Conservation (phyloP, 1,140 invertebrate species). For the Teleopsis dalmanni region DNA sequence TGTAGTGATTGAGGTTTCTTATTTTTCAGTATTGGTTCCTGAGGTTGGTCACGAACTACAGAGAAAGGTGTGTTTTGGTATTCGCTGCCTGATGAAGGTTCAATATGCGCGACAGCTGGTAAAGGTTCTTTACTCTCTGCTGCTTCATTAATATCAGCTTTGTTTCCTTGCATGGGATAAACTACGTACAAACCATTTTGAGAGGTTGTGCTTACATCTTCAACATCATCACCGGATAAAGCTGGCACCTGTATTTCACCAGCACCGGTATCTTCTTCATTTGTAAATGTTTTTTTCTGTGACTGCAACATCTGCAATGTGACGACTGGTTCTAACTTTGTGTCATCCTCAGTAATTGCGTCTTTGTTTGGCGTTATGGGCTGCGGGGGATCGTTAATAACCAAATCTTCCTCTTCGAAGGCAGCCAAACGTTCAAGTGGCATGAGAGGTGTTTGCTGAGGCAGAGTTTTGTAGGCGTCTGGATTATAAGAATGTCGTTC, state of each 20-base stretch:
- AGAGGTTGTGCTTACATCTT: neutral
- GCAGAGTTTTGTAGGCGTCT: slow-evolving; percentile 21
- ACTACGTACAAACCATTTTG: slow-evolving; percentile 53
- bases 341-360: slow-evolving; percentile 15
- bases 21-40: slow-evolving; percentile 48
- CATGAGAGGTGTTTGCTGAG: too few relatives aligned
- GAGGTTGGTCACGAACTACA: slow-evolving; percentile 45
- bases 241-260: slow-evolving; percentile 34
- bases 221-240: slow-evolving; percentile 42
- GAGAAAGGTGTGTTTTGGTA: slow-evolving; percentile 42
- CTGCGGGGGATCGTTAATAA: slow-evolving; percentile 39
- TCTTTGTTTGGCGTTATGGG: slow-evolving; percentile 25
- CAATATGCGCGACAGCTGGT: slow-evolving; percentile 15
- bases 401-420: slow-evolving; percentile 39
- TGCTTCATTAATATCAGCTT: slow-evolving; percentile 7
- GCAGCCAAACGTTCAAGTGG: slow-evolving; percentile 24
- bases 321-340: slow-evolving; percentile 45
- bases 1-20: slow-evolving; percentile 34
- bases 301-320: slow-evolving; percentile 61
- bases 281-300: slow-evolving; percentile 32
- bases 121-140: slow-evolving; percentile 14
- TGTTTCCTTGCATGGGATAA: slow-evolving; percentile 48
- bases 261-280: slow-evolving; percentile 28
- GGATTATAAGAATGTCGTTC: slow-evolving; percentile 26
- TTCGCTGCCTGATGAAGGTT: slow-evolving; percentile 24